phyloP scores from a whole-genome alignment of 1,140 invertebrate genomes.

The Lysiphlebus fabarum region DNA sequence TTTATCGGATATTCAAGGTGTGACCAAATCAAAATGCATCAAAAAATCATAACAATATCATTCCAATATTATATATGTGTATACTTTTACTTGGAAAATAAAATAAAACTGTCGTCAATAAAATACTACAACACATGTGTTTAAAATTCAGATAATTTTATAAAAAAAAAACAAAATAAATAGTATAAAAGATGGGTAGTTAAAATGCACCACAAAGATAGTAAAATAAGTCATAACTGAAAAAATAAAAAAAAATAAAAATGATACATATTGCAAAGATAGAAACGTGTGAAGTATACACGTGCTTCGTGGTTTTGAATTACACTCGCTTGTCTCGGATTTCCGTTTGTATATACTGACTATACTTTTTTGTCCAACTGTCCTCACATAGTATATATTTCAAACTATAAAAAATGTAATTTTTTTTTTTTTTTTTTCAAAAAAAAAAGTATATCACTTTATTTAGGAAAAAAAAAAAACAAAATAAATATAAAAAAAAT shows the following conservation, averaged over 20 bases:
- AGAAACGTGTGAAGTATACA: slow-evolving; percentile 11
- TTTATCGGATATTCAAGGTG: no score
- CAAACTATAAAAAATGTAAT: slow-evolving; percentile 2
- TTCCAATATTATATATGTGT: no score
- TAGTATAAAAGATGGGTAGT: no score
- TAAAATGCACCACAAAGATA: not conserved
- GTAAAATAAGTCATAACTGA: slow-evolving; percentile 2
- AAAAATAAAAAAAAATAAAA: no score
- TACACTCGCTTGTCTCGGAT: slow-evolving; percentile 10
- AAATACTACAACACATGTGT: no score
- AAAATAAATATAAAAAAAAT: not conserved
- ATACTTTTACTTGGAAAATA: no score
- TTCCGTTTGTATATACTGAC: not conserved
- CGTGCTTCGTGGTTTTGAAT: slow-evolving; percentile 16
- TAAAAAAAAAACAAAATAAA: no score
- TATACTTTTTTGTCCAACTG: not conserved
- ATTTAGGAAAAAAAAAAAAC: not conserved
- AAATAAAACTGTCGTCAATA: no score
- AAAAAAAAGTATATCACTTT: not conserved
- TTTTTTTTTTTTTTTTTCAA: not conserved
- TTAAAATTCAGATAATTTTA: no score
- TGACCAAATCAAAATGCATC: no score
- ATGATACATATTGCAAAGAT: not conserved
- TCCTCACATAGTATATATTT: not conserved
- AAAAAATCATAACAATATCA: no score